A percentile compares a stretch with the other conserved stretches of the same genome.
These are phyloP conservation scores for Lasioglossum marginatum DNA, from an alignment of 2,888 invertebrate species.

Conservation along the genomic window DNA sequence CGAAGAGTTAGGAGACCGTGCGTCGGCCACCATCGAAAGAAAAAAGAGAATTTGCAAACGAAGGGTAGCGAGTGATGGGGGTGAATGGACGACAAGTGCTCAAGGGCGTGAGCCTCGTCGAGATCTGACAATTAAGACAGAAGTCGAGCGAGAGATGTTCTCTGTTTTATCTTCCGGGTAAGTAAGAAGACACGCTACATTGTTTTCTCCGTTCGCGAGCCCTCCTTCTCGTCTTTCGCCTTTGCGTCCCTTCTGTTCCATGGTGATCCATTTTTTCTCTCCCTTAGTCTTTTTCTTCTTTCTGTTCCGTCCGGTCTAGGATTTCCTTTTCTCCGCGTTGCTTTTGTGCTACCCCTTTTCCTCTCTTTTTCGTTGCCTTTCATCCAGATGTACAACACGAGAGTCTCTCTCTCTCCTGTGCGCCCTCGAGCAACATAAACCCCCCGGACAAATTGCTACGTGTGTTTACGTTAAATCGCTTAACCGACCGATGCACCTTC, in stretches of 20 bases:
- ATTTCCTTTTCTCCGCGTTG: background rate
- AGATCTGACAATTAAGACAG: slow-evolving; percentile 12
- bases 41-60: background rate
- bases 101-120: background rate
- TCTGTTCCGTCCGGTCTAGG: background rate
- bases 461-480: slow-evolving; percentile 72
- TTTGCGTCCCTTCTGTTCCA: background rate
- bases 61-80: background rate
- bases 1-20: background rate
- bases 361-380: background rate
- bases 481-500: slow-evolving; percentile 47
- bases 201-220: background rate
- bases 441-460: slow-evolving; percentile 70
- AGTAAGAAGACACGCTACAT: slow-evolving; percentile 10
- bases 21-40: background rate
- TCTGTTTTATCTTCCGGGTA: background rate
- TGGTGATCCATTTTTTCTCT: slow-evolving; percentile 2
- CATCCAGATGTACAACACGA: background rate
- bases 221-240: background rate
- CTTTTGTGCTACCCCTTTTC: slow-evolving; percentile 18
- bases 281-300: background rate
- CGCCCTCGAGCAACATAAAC: slow-evolving; percentile 65
- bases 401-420: slow-evolving; percentile 30
- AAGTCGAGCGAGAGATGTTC: background rate
- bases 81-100: background rate